Evolutionary conservation across 2,888 invertebrate genomes (phyloP).

Genomic region (Temnothorax rugatulus): DNA sequence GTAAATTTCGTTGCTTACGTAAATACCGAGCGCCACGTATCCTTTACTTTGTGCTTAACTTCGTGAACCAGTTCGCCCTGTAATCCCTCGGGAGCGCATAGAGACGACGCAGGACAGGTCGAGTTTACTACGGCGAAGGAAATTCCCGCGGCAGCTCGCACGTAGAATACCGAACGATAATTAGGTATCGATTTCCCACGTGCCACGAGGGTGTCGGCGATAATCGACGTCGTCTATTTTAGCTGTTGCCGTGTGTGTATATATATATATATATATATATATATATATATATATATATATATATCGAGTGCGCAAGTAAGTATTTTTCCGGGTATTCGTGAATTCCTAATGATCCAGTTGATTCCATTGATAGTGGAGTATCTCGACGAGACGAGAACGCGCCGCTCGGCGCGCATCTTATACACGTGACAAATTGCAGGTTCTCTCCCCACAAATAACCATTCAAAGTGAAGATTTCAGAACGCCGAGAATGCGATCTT

Average conservation of each 20-base stretch:
- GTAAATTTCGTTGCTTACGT: slow-evolving; percentile 55
- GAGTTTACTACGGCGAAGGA: slow-evolving; percentile 61
- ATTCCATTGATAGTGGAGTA: slow-evolving; percentile 26
- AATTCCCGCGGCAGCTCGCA: slow-evolving; percentile 68
- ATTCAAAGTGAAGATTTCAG: slow-evolving; percentile 18
- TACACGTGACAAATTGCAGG: slow-evolving; percentile 23
- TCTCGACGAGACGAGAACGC: slow-evolving; percentile 3
- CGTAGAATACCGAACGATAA: slow-evolving; percentile 70
- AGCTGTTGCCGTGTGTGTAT: slow-evolving; percentile 50
- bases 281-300: neutral
- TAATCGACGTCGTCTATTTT: slow-evolving; percentile 75
- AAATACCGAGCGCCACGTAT: slow-evolving; percentile 51
- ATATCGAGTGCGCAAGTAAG: neutral
- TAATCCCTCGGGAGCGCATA: slow-evolving; percentile 43
- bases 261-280: neutral
- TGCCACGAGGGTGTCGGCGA: slow-evolving; percentile 67
- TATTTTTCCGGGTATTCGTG: slow-evolving; percentile 36
- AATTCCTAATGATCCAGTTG: slow-evolving; percentile 30
- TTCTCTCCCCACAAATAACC: slow-evolving; percentile 7
- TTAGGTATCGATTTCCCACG: slow-evolving; percentile 75
- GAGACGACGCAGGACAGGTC: slow-evolving; percentile 61
- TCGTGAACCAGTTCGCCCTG: slow-evolving; percentile 49
- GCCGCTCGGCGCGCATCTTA: neutral
- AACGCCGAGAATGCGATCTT: slow-evolving; percentile 3
- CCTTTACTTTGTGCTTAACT: slow-evolving; percentile 56